Base-by-base conservation (phyloP, 2,113 vertebrate genomes). In the Callaeas wilsoni region DNA sequence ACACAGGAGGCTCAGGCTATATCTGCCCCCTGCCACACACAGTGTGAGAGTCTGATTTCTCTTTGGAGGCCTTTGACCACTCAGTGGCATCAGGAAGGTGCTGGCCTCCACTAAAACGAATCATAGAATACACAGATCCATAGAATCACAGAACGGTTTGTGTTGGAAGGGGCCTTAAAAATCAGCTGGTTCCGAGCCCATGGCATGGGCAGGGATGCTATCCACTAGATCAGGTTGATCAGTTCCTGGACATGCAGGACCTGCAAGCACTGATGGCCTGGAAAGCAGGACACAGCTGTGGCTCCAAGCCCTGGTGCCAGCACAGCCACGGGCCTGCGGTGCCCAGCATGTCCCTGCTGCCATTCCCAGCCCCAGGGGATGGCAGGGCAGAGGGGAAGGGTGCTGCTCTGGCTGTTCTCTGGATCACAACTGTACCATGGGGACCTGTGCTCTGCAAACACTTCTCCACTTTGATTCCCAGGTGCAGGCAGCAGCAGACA, bases 41-140 rank as follows among this genome's bases (percentile, higher is more conserved):
- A 7, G 7, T 3, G 13, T 3, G 10, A 75, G 60, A 32, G 4
- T 2, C 41, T 7, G 19, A 6, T 10, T 46, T 47, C 63, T 47
- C 64, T 50, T 41, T 37, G 42, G 52, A 55, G 52, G 57, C 39
- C 27, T 64, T 55, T 1, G 10, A 39, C 18, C 37, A 3, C 55
- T 33, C n/a, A 17, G 39, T 13, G 55, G 37, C 49, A 12, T 0
- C 0, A 22, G 47, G 35, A 79, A 69, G 33, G n/a, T n/a, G 63
- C 39, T 67, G 77, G 23, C 11, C 42, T 67, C 29, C 10, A 7
- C 55, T 6, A 2, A 39, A 39, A 41, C 0, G 0, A 32, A 27
- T 18, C 30, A 41, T 0, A 18, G 41, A 55, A 55, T 8, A 17
- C 29, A 30, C 0, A 13, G 23, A 39, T 30, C 35, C 65, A 30